Conservation (phyloP, 2,797 vertebrate genomes). For the Liparis tanakae region DNA sequence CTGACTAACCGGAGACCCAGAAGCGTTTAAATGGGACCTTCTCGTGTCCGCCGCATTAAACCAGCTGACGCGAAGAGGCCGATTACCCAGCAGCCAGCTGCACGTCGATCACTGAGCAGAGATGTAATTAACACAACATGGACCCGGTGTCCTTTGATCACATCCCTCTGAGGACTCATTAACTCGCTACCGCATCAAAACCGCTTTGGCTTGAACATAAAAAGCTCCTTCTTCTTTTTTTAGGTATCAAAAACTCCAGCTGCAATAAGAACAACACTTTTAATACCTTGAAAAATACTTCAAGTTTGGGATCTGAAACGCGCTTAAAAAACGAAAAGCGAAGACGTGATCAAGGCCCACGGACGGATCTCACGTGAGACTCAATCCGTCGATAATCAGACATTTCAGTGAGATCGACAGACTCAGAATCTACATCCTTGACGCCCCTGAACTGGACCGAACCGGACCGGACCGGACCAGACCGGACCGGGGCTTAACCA, state of each 20-base stretch:
- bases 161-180: conserved; percentile 41
- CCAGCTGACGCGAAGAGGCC: conserved; percentile 12
- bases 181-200: conserved; percentile 28
- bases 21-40: conserved; percentile 7
- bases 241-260: conserved; percentile 36
- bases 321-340: conserved; percentile 3
- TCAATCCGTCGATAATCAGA: not conserved
- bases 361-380: not conserved
- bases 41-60: conserved; percentile 14
- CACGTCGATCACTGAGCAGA: conserved; percentile 38
- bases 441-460: too few species aligned
- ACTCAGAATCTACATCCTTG: not conserved
- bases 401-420: not conserved
- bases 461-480: not conserved
- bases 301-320: conserved; percentile 21
- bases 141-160: conserved; percentile 47
- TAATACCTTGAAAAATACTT: not conserved
- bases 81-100: conserved; percentile 26
- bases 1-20: conserved; percentile 1
- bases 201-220: conserved; percentile 28
- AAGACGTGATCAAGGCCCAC: not conserved
- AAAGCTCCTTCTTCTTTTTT: conserved; percentile 24
- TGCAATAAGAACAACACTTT: conserved; percentile 23
- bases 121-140: conserved; percentile 53
- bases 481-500: too few species aligned